Base-by-base conservation (phyloP, 1,140 invertebrate genomes). In the Venturia canescens region DNA sequence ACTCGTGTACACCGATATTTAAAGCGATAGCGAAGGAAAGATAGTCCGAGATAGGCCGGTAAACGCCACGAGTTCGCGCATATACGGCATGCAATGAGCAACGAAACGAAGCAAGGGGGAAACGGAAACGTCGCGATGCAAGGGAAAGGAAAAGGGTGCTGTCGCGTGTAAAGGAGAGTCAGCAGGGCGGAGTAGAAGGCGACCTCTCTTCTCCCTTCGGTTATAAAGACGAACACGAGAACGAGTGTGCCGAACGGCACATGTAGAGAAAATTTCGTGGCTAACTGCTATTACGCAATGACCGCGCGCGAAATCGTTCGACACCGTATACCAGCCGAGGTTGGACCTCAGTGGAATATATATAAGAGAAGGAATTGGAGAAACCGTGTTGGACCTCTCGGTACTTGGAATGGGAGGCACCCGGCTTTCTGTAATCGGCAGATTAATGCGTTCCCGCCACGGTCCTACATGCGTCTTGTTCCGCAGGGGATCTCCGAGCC, bases 351-450 rank as follows among this genome's bases (percentile, higher is more conserved):
- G 53, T 26, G 48, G 23, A 29, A 74, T 29, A 27, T 78, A 75
- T 82, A 79, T 69, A 69, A 31, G 38, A 48, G 85, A 87, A 48
- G 85, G 86, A 90, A 87, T 89, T 89, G 66, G 78, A 88, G 84
- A 85, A 86, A 87, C 80, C 89, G 84, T 90, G 90, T 90, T 87
- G 86, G 74, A 82, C 63, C 86, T 84, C 84, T 81, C 80, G 84
- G 84, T 90, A 91, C 90, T 86, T 85, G 84, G 87, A 91, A 91
- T 88, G 88, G 90, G 90, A 90, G 90, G 90, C 88, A 85, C 89
- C 85, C 82, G 83, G 84, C 85, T 83, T 89, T 84, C 87, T 91
- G 90, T 91, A 91, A 91, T 91, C 90, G 90, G 87, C 88, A 91
- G 90, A 91, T 91, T 91, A 91, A 91, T 91, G 90, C 84, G 84